Base-by-base conservation (phyloP, 92 coral and sea anemone genomes). In the Scolanthus callimorphus region DNA sequence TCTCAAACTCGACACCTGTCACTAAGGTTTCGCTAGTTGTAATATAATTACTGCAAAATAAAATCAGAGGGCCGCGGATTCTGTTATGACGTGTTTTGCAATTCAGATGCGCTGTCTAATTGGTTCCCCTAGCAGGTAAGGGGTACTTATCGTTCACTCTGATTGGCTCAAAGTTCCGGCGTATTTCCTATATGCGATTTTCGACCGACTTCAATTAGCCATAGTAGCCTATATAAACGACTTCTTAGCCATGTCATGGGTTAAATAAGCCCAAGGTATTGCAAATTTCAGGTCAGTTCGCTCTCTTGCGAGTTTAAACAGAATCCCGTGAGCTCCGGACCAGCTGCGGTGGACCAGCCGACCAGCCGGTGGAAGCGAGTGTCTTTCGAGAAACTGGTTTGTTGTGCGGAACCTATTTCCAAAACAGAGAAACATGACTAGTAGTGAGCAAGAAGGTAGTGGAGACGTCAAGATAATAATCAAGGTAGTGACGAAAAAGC, bases 381-480 rank as follows among this genome's bases (percentile, higher is more conserved):
- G n/a, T n/a, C n/a, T n/a, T n/a, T n/a, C n/a, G n/a, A n/a, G n/a
- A n/a, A n/a, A n/a, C n/a, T n/a, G n/a, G n/a, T n/a, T n/a, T n/a
- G n/a, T n/a, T n/a, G n/a, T n/a, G n/a, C n/a, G n/a, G n/a, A n/a
- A n/a, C n/a, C n/a, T n/a, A n/a, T n/a, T n/a, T n/a, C n/a, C n/a
- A n/a, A n/a, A n/a, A n/a, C n/a, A n/a, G n/a, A 54, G 31, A 10
- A 45, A 69, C 73, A 77, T 64, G 39, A 63, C 60, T 23, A 61
- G 17, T 29, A 13, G 46, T 29, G 9, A 29, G 17, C 60, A 43
- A 10, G 89, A 82, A 21, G 89, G 74, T 34, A 66, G 77, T 51
- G 86, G 86, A 25, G 96, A 88, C 54, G 90, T 88, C 0, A 82
- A 74, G 49, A 74, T 88, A 30, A 48, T 88, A 4, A 79, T 88